These are phyloP conservation scores for Athetis lepigone DNA, from an alignment of 2,888 invertebrate species.

Conservation along the genomic window DNA sequence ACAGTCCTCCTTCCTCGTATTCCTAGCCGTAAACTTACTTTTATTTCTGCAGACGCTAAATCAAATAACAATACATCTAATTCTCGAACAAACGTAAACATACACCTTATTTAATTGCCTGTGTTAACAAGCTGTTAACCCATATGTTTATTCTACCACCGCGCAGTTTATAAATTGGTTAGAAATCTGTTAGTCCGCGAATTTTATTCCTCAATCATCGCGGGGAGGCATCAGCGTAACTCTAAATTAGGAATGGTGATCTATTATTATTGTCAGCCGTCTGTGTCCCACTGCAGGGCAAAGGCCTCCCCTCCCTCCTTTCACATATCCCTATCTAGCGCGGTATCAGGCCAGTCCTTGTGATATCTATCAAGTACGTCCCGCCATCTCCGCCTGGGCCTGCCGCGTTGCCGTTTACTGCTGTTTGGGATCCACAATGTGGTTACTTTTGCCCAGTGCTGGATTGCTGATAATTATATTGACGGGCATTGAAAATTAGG, in stretches of 20 bases:
- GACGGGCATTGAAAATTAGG: not conserved
- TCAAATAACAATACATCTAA: conserved; percentile 53
- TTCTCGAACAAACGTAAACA: conserved; percentile 52
- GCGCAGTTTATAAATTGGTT: conserved; percentile 50
- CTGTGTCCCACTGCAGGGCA: too few relatives aligned
- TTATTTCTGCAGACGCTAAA: conserved; percentile 47
- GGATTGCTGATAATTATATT: conserved; percentile 1
- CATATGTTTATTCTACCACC: conserved; percentile 55
- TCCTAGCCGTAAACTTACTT: conserved; percentile 45
- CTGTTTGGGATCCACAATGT: too few relatives aligned
- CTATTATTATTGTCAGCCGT: too few relatives aligned
- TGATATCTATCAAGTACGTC: too few relatives aligned
- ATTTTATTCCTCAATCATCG: conserved; percentile 52
- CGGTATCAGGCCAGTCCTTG: too few relatives aligned
- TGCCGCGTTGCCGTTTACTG: too few relatives aligned
- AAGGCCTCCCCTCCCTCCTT: too few relatives aligned
- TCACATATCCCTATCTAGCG: too few relatives aligned
- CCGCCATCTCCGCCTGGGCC: too few relatives aligned
- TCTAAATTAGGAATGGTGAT: conserved; percentile 50
- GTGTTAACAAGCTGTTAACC: conserved; percentile 61
- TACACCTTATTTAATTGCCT: conserved; percentile 59
- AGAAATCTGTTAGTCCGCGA: conserved; percentile 39
- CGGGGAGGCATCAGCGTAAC: conserved; percentile 35
- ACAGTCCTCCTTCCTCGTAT: conserved; percentile 36
- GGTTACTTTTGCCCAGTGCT: too few relatives aligned